Evolutionary conservation across 2,797 vertebrate genomes (phyloP), one percentile per base, ranked within the genome.

Genomic region (Salarias fasciatus): DNA sequence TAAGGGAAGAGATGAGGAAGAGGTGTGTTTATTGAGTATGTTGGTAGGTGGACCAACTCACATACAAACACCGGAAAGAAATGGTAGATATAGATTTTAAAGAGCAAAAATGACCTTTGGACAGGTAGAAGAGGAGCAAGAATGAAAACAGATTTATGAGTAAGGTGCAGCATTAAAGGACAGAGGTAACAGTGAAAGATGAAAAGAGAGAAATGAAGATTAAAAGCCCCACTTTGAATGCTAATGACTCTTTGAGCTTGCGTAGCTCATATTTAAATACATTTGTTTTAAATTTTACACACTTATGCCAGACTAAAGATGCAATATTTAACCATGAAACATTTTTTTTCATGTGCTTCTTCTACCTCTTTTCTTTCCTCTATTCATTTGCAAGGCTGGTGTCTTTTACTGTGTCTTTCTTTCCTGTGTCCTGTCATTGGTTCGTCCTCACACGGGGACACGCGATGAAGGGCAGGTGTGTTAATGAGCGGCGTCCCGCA

Each of bases 401-500:
- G 0, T 61, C 56, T 1, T 12, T 52, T 28, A 57, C 44, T 43
- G 37, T 69, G 28, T 63, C 6, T 46, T 31, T 49, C 18, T 24
- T 3, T 2, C 18, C 18, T 24, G 18, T 24, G 13, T 37, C 50
- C 46, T 62, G 63, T 61, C 77, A 59, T 77, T 78, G 43, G 12
- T 29, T 54, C 8, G 53, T 71, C 59, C 68, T 73, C 11, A 12
- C 30, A 49, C 35, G 30, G 53, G 47, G 42, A 60, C 18, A 60
- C 49, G 58, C 38, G 41, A n/a, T 70, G 54, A 78, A 83, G 79
- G 75, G 53, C 67, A 41, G 33, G 43, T 45, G 52, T 61, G 31
- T 66, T 33, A 18, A 13, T 54, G 8, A 49, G 37, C 60, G 35
- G 10, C n/a, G 13, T 14, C 57, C 44, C 6, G 36, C 36, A 45